Evolutionary conservation across 53 echinoderm and acorn worm species (phyloP).

Genomic region (Echinarachnius parma): DNA sequence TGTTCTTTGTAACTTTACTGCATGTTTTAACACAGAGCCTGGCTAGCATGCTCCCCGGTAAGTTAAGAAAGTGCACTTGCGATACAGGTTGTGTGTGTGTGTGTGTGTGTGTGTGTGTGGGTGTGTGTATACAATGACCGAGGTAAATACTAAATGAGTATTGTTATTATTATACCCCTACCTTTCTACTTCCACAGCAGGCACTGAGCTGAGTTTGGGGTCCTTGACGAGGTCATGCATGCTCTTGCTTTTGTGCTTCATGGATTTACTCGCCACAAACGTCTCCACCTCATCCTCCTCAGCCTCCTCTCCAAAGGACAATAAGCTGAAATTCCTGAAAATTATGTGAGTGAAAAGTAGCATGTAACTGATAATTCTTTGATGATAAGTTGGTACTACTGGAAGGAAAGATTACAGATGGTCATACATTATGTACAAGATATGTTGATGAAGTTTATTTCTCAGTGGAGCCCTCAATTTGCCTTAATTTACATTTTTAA

Average conservation of each 20-base stretch:
- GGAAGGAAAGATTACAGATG: background rate
- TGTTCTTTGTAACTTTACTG: no score
- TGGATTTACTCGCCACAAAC: conserved; percentile 55
- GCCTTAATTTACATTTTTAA: no score
- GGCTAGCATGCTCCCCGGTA: no score
- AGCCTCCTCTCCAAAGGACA: conserved; percentile 96
- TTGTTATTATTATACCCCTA: conserved; percentile 22
- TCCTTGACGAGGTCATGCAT: conserved; percentile 88
- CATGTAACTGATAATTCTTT: background rate
- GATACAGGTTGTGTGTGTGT: no score
- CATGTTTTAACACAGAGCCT: no score
- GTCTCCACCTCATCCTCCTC: conserved; percentile 90
- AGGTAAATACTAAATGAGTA: background rate
- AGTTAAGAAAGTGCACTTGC: no score
- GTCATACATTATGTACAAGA: background rate
- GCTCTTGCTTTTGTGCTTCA: conserved; percentile 91
- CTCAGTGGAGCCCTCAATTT: no score
- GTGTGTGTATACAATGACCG: background rate
- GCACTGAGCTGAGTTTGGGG: conserved; percentile 66
- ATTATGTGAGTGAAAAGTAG: no score
- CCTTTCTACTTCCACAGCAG: conserved; percentile 59
- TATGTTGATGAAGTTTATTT: no score
- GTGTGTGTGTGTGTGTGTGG: no score
- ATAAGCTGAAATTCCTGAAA: conserved; percentile 85
- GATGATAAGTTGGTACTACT: background rate